phyloP scores from a whole-genome alignment of 2,888 invertebrate species.

The Celastrina argiolus region DNA sequence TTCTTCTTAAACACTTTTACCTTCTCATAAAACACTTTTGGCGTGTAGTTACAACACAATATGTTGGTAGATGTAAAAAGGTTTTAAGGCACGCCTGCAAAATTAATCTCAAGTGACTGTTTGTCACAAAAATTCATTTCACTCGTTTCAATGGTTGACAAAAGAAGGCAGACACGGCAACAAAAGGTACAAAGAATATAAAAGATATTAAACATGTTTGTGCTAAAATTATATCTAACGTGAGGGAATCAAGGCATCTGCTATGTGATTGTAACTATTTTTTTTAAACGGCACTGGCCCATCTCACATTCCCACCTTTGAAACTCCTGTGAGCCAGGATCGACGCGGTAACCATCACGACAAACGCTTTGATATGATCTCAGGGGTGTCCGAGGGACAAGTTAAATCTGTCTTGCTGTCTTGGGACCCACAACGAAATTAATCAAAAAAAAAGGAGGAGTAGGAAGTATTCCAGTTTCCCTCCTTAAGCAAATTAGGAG shows the following conservation, averaged over 20 bases:
- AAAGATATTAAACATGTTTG: conserved; percentile 19
- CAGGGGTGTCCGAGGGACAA: no score
- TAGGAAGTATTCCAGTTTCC: no score
- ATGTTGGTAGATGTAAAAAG: neutral
- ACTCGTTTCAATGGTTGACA: conserved; percentile 16
- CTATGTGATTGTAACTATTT: neutral
- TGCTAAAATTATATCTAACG: conserved; percentile 4
- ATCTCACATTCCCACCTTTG: no score
- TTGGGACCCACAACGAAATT: no score
- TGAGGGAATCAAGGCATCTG: neutral
- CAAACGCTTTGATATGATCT: no score
- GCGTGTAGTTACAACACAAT: neutral
- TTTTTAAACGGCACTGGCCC: no score
- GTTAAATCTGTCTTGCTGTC: no score
- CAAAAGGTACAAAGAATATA: conserved; percentile 18
- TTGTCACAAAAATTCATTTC: conserved; percentile 19
- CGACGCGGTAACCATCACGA: no score
- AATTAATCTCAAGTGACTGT: conserved; percentile 17
- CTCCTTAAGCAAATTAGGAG: no score
- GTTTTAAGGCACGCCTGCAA: neutral
- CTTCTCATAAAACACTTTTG: neutral
- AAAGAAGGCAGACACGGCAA: conserved; percentile 14
- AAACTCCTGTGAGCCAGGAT: no score
- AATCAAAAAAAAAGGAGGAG: no score
- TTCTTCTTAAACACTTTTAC: neutral